phyloP scores from a whole-genome alignment of 2,888 invertebrate genomes.

The Falcaria lacertinaria region DNA sequence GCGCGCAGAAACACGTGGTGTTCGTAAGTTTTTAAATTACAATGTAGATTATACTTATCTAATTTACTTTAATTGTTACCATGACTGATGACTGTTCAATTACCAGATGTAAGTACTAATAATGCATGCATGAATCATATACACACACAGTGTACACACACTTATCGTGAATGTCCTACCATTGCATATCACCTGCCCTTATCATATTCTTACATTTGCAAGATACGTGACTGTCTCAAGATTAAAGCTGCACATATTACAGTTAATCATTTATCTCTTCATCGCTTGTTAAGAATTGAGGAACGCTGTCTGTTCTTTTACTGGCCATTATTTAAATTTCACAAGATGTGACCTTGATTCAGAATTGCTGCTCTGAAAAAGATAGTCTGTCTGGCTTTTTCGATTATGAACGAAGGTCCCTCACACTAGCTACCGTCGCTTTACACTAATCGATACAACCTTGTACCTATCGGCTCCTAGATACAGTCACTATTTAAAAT shows the following conservation, averaged over 20 bases:
- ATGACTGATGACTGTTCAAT: background rate
- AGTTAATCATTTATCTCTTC: constrained; percentile 24
- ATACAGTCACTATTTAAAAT: constrained; percentile 29
- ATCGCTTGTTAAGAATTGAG: constrained; percentile 12
- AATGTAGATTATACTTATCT: background rate
- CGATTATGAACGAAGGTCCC: constrained; percentile 15
- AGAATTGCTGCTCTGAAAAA: constrained; percentile 15
- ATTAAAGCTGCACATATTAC: constrained; percentile 23
- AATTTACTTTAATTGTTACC: background rate
- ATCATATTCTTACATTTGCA: constrained; percentile 26
- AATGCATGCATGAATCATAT: constrained; percentile 1
- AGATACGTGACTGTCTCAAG: constrained; percentile 34
- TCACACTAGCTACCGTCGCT: constrained; percentile 14
- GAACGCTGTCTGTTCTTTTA: constrained; percentile 5
- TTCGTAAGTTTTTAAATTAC: constrained; percentile 58
- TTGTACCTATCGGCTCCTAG: constrained; percentile 32
- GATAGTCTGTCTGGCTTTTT: constrained; percentile 10
- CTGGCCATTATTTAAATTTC: constrained; percentile 4
- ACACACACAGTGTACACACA: constrained; percentile 17
- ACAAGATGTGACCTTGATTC: constrained; percentile 16
- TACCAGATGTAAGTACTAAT: background rate
- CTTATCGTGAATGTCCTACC: constrained; percentile 34
- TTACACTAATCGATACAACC: constrained; percentile 33
- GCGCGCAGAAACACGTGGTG: constrained; percentile 77
- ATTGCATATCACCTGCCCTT: constrained; percentile 40